Conservation (phyloP, 2,888 invertebrate species). For the Cosmia trapezina region DNA sequence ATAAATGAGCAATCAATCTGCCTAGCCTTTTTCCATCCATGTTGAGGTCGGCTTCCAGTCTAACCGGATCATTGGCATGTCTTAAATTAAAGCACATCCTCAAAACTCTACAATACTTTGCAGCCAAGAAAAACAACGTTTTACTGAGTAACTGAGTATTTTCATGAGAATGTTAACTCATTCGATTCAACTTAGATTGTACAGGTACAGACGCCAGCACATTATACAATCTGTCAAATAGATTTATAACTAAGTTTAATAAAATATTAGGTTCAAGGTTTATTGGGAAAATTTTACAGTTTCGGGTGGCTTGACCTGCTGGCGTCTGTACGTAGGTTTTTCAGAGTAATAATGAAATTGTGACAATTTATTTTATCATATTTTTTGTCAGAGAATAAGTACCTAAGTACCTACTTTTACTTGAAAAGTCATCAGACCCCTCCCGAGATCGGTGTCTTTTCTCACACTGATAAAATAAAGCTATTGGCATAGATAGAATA, state of each 20-base stretch:
- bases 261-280: no score
- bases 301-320: no score
- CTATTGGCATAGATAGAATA: no score
- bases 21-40: no score
- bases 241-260: no score
- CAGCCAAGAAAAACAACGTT: neutral
- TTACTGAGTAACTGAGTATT: neutral
- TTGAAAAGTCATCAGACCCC: neutral
- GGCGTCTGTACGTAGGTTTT: no score
- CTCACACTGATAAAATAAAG: neutral
- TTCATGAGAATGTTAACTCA: constrained; percentile 20
- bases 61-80: neutral
- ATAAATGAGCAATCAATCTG: no score
- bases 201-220: no score
- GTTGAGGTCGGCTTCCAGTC: no score
- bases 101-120: no score
- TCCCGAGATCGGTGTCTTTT: neutral
- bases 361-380: neutral
- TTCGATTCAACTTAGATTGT: constrained; percentile 16
- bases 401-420: neutral
- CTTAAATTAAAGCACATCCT: neutral
- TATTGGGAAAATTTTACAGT: no score
- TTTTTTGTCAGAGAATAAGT: neutral
- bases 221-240: no score
- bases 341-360: neutral